phyloP scores from a whole-genome alignment of 2,113 vertebrate species.

The Ictidomys tridecemlineatus region DNA sequence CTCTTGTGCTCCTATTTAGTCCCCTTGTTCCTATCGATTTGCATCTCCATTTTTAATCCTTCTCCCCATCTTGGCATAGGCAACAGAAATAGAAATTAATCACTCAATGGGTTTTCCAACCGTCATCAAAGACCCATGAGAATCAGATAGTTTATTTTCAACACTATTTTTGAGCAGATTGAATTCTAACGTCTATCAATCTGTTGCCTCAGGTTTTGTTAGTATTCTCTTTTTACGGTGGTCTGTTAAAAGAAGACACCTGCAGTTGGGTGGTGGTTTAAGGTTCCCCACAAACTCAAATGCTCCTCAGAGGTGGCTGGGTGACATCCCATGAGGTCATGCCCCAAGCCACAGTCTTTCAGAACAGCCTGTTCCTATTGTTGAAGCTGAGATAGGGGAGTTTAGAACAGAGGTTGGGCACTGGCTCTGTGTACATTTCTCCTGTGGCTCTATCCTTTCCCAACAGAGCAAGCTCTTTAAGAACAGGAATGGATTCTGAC shows the following conservation, averaged over 20 bases:
- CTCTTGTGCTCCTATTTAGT: not conserved
- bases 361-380: not conserved
- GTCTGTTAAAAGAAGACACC: not conserved
- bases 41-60: not conserved
- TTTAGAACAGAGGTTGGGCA: not conserved
- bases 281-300: not conserved
- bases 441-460: not conserved
- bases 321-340: not conserved
- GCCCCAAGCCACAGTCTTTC: not conserved
- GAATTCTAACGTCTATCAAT: constrained; percentile 20
- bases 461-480: not conserved
- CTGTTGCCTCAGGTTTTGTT: not conserved
- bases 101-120: constrained; percentile 16
- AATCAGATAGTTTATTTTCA: not conserved
- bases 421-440: not conserved
- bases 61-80: not conserved
- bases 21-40: not conserved
- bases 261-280: not conserved
- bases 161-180: not conserved
- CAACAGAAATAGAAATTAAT: not conserved
- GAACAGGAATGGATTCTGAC: not conserved
- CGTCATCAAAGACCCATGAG: not conserved
- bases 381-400: not conserved
- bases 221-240: not conserved
- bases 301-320: not conserved